Base-by-base conservation (phyloP, 2,888 invertebrate species). In the Blastobasis lacticolella region DNA sequence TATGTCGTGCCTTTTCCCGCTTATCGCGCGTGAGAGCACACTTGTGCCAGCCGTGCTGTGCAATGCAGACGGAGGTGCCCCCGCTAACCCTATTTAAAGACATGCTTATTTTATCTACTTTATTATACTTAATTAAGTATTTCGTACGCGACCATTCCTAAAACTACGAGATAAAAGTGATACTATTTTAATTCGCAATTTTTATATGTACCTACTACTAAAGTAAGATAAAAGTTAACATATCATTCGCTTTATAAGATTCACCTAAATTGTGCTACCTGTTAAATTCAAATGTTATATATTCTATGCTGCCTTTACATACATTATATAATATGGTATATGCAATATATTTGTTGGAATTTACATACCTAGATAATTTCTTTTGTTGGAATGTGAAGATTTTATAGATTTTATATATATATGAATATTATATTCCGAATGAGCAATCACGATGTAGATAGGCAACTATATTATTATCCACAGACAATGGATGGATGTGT, bases 221-320 rank as follows among this genome's bases (percentile, higher is more conserved):
- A 76, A 67, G 62, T 81, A 81, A 82, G 81, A 75, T 77, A 73
- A 78, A 64, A 72, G 75, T 71, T 73, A 73, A 88, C 88, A 88
- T 88, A 88, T 88, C 88, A 88, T 84, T 87, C 86, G 88, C 88
- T 87, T 88, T 83, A 80, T 86, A 86, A 86, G 83, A 78, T 64
- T 75, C 68, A 69, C 67, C 64, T 66, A 66, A 69, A 66, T 69
- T 69, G 63, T 56, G 65, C 65, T 73, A 64, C 69, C 68, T 73
- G 72, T 71, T 71, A 66, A 68, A 69, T 60, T 54, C 51, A 56
- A 52, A 57, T 66, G 66, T 69, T 64, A 63, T 66, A 71, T 75
- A 78, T 75, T 75, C 59, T 77, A 71, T 66, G 75, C 76, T 72
- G 71, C 69, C 65, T 72, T 68, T 68, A 63, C 62, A 61, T 66